Evolutionary conservation across 2,888 invertebrate species (phyloP).

Genomic region (Notodonta ziczac): DNA sequence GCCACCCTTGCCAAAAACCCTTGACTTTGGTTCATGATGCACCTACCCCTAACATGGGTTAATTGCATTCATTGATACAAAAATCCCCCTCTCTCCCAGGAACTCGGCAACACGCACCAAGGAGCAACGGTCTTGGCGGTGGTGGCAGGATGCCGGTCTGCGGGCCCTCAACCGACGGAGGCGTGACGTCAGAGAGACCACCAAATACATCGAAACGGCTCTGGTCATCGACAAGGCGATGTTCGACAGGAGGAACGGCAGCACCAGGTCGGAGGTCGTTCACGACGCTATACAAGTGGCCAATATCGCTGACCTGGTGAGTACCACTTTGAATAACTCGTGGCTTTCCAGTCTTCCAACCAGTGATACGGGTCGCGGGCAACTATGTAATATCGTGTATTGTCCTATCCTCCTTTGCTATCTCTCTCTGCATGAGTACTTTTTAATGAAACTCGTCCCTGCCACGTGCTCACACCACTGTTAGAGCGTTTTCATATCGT

Average conservation of each 20-base stretch:
- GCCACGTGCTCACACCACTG: too few relatives aligned
- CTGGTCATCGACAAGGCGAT: constrained; percentile 98
- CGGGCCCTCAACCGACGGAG: constrained; percentile 65
- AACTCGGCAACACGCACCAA: constrained; percentile 49
- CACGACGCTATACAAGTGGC: constrained; percentile 98
- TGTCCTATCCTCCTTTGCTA: too few relatives aligned
- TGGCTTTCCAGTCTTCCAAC: too few relatives aligned
- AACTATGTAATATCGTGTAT: too few relatives aligned
- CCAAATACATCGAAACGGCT: constrained; percentile 98
- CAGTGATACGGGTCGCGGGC: too few relatives aligned
- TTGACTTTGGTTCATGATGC: too few relatives aligned
- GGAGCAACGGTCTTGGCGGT: constrained; percentile 65
- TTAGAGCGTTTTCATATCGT: too few relatives aligned
- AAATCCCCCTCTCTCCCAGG: constrained; percentile 32
- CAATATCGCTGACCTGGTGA: constrained; percentile 98
- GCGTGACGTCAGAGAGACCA: constrained; percentile 94
- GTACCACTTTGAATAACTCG: constrained; percentile 50
- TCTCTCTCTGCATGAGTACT: too few relatives aligned
- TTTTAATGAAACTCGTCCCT: too few relatives aligned
- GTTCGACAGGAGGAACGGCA: constrained; percentile 96
- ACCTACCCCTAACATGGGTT: too few relatives aligned
- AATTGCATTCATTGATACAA: too few relatives aligned
- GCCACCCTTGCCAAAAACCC: too few relatives aligned
- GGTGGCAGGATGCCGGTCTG: constrained; percentile 72
- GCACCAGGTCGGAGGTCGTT: constrained; percentile 93